Base-by-base conservation (phyloP, 1,140 invertebrate genomes). In the Ceratosolen solmsi region DNA sequence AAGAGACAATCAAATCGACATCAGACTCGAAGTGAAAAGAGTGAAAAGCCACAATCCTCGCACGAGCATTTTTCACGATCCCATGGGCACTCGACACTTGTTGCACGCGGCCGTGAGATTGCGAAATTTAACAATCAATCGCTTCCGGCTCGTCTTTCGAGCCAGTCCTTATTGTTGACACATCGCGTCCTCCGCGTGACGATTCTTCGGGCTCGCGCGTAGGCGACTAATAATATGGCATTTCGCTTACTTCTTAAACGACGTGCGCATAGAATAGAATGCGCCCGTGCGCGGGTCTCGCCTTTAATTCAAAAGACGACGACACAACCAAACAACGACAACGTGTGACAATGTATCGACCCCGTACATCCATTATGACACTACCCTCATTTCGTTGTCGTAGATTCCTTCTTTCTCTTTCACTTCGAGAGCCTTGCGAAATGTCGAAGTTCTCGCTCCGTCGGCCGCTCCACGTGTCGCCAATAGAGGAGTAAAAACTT, bases 191-290 rank as follows among this genome's bases (percentile, higher is more conserved):
- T 75, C 77, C 46, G 30, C 17, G 36, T 15, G 36, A 76, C 22
- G 68, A 54, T 74, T 51, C 41, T 65, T 74, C 41, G 13, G 33
- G 27, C 41, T 7, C 8, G 3, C 60, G 70, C 79, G 83, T 84
- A 60, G 82, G 82, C 82, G 79, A 56, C 25, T 83, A 83, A 81
- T 83, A 78, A 80, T 77, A 79, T 38, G 71, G 54, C 38, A 77
- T 73, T 46, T 68, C 63, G 20, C 41, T 36, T 30, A 30, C 2
- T 17, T 22, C 56, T 25, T 20, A 27, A 46, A 51, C 54, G 58
- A 75, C 36, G 54, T 49, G 60, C 71, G 58, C 15, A 56, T 36
- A 80, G 78, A 83, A 77, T 78, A 80, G 82, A 83, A 83, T 80
- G 82, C 68, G 78, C 33, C 60, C 41, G 49, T n/a, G 17, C 27